Evolutionary conservation across 1,140 invertebrate genomes (phyloP), one percentile per base, ranked within the genome.

Genomic region (Brachionus rubens): DNA sequence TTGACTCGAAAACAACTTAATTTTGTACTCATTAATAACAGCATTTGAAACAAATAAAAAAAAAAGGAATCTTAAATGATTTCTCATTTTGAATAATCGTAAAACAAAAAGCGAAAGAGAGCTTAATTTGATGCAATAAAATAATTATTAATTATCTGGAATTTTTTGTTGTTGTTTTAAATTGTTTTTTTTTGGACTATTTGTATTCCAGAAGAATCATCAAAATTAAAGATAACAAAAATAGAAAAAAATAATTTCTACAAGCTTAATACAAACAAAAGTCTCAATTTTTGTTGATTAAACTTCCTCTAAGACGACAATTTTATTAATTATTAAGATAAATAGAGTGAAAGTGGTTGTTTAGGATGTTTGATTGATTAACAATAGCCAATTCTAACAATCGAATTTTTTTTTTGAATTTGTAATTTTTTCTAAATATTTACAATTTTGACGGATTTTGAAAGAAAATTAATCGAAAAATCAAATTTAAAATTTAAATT

Each of bases 71-170:
- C n/a, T 59, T 33, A 59, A 59, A 59, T 59, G 54, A 26, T 36
- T 26, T 56, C 30, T 14, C 52, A 56, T 28, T 30, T 28, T 28
- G 30, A 28, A 24, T n/a, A 56, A 56, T 56, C n/a, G 9, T 36
- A 36, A 36, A 36, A 36, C 6, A 56, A 56, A 56, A 59, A 16
- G 7, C 28, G 30, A 28, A 59, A 28, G 16, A 36, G 30, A 36
- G n/a, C 54, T 59, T 59, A 59, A 59, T 59, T 59, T 59, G 28
- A 36, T 59, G 54, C 54, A 59, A 59, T 59, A 59, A 59, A 59
- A 59, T 33, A 59, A 59, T 59, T 59, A 59, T 59, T 59, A 59
- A 59, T 59, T 59, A 59, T 59, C 54, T 59, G 54, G 54, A 59
- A 59, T 56, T 28, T 59, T 30, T 59, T 28, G 30, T 28, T 56